Conservation (phyloP, 2,797 vertebrate genomes). For the Danio jaintianensis region DNA sequence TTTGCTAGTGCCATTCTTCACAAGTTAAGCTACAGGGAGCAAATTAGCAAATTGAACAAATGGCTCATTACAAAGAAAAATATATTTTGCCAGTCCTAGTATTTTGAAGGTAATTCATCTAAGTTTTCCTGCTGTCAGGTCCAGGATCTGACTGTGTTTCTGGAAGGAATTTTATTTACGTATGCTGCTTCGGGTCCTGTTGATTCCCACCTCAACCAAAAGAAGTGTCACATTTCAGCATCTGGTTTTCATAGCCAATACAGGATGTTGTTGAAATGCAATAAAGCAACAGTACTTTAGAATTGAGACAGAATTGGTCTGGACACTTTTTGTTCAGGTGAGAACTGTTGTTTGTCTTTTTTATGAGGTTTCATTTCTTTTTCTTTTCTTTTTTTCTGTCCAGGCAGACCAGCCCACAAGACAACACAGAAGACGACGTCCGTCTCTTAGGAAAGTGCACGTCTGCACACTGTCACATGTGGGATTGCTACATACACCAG, state of each 20-base stretch:
- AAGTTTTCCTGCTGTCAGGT: constrained; percentile 14
- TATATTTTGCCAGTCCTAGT: not conserved
- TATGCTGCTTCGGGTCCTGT: constrained; percentile 42
- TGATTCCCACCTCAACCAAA: constrained; percentile 46
- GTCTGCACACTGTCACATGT: constrained; percentile 35
- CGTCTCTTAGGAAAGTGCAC: constrained; percentile 7
- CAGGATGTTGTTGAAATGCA: constrained; percentile 70
- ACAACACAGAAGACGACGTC: constrained; percentile 16
- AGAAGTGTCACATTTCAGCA: constrained; percentile 71
- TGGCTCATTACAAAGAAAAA: not conserved
- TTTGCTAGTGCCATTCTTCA: not conserved
- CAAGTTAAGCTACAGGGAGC: not conserved
- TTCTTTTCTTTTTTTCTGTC: not conserved
- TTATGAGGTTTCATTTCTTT: constrained; percentile 11
- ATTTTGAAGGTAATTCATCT: not conserved
- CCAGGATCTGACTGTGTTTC: constrained; percentile 43
- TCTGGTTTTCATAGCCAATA: constrained; percentile 75
- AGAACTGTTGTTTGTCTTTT: constrained; percentile 28
- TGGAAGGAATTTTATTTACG: constrained; percentile 56
- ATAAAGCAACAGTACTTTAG: constrained; percentile 66
- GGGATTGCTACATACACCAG: constrained; percentile 41
- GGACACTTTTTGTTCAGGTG: constrained; percentile 37
- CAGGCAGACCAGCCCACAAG: constrained; percentile 45
- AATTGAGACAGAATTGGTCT: constrained; percentile 57
- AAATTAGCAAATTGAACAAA: not conserved